phyloP scores from a whole-genome alignment of 2,888 invertebrate genomes.

The Auanema sp. region DNA sequence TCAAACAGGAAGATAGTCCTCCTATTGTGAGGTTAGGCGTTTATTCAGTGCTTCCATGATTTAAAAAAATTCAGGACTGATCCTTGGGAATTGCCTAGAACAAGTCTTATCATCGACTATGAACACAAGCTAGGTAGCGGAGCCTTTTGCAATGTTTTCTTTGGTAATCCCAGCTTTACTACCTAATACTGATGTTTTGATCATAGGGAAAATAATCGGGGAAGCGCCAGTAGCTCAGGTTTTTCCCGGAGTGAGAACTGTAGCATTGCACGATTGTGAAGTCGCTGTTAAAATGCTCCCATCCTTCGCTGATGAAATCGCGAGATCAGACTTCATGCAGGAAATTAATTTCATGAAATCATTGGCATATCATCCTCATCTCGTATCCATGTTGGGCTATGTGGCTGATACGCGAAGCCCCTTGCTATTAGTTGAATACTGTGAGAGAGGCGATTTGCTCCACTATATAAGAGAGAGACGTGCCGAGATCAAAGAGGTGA shows the following conservation, averaged over 20 bases:
- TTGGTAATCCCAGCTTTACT: slow-evolving; percentile 20
- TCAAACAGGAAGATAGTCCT: slow-evolving; percentile 31
- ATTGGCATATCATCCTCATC: slow-evolving; percentile 54
- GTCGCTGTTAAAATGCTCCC: slow-evolving; percentile 59
- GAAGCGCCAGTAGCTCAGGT: slow-evolving; percentile 48
- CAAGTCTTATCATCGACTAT: slow-evolving; percentile 47
- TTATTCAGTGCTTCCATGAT: too few species aligned
- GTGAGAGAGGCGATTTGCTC: slow-evolving; percentile 54
- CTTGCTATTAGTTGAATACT: slow-evolving; percentile 51
- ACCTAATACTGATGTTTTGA: not conserved
- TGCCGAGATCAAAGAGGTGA: slow-evolving; percentile 34
- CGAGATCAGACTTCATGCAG: slow-evolving; percentile 55
- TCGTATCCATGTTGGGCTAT: slow-evolving; percentile 56
- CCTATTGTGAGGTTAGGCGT: not conserved
- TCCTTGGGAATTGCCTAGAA: slow-evolving; percentile 37
- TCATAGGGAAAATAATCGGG: slow-evolving; percentile 43
- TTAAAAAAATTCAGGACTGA: slow-evolving; percentile 36
- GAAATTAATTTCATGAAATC: slow-evolving; percentile 62
- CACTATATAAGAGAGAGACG: slow-evolving; percentile 47
- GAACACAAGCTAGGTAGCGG: slow-evolving; percentile 55
- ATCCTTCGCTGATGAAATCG: slow-evolving; percentile 55
- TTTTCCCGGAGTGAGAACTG: slow-evolving; percentile 36
- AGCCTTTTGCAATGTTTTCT: slow-evolving; percentile 57
- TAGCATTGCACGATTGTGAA: slow-evolving; percentile 41
- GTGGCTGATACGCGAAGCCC: slow-evolving; percentile 50